Percentiles rank a stretch among this genome's conserved stretches.
These are phyloP conservation scores for Euplexia lucipara DNA, from an alignment of 2,888 invertebrate genomes.

Conservation along the genomic window DNA sequence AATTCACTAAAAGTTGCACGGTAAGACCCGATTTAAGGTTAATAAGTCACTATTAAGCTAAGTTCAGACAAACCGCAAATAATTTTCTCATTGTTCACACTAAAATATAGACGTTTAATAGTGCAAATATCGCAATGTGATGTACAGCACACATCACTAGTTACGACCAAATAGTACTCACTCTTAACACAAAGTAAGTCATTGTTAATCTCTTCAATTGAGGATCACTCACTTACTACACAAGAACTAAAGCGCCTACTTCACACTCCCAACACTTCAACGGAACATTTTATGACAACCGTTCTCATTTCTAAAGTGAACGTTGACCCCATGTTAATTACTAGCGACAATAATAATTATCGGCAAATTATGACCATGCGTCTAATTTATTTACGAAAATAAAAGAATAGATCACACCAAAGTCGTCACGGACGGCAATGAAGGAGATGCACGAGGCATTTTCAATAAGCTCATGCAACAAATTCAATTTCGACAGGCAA, in stretches of 20 bases:
- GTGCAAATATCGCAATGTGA: conserved; percentile 14
- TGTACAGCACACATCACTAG: conserved; percentile 23
- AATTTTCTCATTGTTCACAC: conserved; percentile 25
- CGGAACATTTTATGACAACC: conserved; percentile 62
- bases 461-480: conserved; percentile 86
- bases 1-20: conserved; percentile 37
- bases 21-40: conserved; percentile 31
- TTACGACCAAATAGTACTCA: conserved; percentile 71
- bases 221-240: conserved; percentile 62
- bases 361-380: conserved; percentile 48
- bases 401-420: conserved; percentile 38
- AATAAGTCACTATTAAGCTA: conserved; percentile 22
- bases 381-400: conserved; percentile 25
- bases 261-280: conserved; percentile 65
- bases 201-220: conserved; percentile 73
- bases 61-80: conserved; percentile 14
- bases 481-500: conserved; percentile 83
- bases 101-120: conserved; percentile 14
- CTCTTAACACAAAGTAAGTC: conserved; percentile 80
- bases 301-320: conserved; percentile 67
- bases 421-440: conserved; percentile 63
- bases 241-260: conserved; percentile 61
- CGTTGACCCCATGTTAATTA: conserved; percentile 72
- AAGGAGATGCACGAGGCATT: conserved; percentile 78
- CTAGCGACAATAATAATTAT: conserved; percentile 56